A percentile compares a stretch with the other conserved stretches of the same genome.
phyloP scores from a whole-genome alignment of 2,797 vertebrate genomes.

The Eulemur coronatus region DNA sequence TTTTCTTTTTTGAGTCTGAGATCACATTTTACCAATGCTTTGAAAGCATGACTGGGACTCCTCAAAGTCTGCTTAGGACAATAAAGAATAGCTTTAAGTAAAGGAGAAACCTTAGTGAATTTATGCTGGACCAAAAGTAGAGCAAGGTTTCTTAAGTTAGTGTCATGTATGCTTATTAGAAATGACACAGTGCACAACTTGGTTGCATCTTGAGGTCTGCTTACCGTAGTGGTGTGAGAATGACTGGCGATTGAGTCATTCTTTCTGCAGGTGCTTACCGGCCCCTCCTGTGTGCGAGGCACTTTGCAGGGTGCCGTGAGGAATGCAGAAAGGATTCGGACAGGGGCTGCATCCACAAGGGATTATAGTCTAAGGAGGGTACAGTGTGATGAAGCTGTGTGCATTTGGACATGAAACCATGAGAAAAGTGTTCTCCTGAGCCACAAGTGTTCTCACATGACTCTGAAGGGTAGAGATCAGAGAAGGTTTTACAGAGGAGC shows the following conservation, averaged over 20 bases:
- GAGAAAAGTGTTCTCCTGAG: not conserved
- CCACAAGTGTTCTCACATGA: rapidly evolving
- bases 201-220: not conserved
- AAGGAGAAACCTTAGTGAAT: not conserved
- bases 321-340: not conserved
- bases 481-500: not conserved
- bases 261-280: not conserved
- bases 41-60: not conserved
- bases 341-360: not conserved
- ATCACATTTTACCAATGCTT: not conserved
- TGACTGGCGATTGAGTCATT: not conserved
- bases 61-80: not conserved
- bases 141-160: not conserved
- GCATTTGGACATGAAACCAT: not conserved
- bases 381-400: not conserved
- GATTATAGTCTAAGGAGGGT: not conserved
- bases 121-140: not conserved
- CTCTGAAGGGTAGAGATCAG: not conserved
- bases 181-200: not conserved
- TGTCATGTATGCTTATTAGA: not conserved
- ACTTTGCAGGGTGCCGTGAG: not conserved
- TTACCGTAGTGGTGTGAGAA: not conserved
- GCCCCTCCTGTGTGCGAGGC: no score
- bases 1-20: not conserved
- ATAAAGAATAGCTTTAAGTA: not conserved